Percentiles rank a stretch among this genome's conserved stretches.
These are phyloP conservation scores for Mastomys coucha DNA, from an alignment of 2,113 vertebrate genomes.

Conservation along the genomic window DNA sequence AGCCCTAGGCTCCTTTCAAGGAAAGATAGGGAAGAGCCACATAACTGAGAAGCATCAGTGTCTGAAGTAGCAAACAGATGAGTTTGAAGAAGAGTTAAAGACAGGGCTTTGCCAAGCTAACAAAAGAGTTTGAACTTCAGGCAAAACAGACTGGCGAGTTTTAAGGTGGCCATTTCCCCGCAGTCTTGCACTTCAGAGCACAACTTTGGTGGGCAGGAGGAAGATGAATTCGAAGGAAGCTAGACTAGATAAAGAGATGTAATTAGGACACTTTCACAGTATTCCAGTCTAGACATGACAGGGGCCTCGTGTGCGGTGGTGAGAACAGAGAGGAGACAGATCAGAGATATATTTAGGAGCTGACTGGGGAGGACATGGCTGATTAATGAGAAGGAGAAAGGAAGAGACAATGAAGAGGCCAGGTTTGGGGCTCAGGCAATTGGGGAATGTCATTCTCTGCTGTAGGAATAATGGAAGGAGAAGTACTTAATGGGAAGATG, in stretches of 20 bases:
- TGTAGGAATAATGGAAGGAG: constrained; percentile 63
- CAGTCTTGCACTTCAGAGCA: background rate
- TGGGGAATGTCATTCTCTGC: constrained; percentile 51
- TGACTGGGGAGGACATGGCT: constrained; percentile 53
- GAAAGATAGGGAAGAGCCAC: background rate
- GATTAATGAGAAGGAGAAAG: constrained; percentile 67
- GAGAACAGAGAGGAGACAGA: constrained; percentile 60
- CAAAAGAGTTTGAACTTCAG: constrained; percentile 15
- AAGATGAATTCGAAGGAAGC: constrained; percentile 57
- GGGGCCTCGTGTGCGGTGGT: background rate
- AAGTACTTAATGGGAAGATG: constrained; percentile 65
- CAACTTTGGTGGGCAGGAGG: background rate
- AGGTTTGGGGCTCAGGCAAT: constrained; percentile 46
- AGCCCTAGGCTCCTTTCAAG: background rate
- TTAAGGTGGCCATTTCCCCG: background rate
- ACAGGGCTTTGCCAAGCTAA: background rate
- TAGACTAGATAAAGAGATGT: constrained; percentile 35
- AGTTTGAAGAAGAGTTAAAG: background rate
- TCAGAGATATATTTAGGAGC: constrained; percentile 75
- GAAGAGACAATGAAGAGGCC: constrained; percentile 25
- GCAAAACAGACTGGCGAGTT: background rate
- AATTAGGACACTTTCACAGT: constrained; percentile 52
- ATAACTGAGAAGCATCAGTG: background rate
- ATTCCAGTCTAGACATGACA: background rate
- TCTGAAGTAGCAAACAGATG: background rate